Conservation (phyloP, 1,140 invertebrate genomes). For the Diabrotica undecimpunctata region DNA sequence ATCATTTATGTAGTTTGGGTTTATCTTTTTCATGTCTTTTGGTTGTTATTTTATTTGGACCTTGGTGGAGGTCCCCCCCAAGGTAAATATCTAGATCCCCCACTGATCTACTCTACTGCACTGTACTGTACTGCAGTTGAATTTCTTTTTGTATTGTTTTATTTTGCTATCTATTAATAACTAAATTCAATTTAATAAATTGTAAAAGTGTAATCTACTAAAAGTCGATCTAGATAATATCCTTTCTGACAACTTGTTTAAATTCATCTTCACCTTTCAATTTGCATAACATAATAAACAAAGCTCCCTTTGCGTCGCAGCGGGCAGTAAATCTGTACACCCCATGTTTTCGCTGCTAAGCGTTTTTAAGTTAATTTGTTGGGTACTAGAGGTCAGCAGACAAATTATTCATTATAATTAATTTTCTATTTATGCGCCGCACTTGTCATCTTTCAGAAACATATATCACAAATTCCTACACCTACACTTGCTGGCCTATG, state of each 20-base stretch:
- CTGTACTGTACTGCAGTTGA: too few species aligned
- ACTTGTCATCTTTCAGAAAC: conserved; percentile 15
- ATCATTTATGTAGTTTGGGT: too few species aligned
- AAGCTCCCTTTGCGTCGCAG: not conserved
- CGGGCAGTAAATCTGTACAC: not conserved
- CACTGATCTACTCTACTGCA: too few species aligned
- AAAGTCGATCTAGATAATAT: too few species aligned
- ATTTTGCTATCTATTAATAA: too few species aligned
- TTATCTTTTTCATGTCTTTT: too few species aligned
- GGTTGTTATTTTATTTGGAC: too few species aligned
- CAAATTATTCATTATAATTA: conserved; percentile 13
- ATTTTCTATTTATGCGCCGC: conserved; percentile 10
- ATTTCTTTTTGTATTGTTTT: too few species aligned
- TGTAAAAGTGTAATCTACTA: too few species aligned
- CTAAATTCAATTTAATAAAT: too few species aligned
- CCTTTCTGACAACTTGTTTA: not conserved
- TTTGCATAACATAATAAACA: not conserved
- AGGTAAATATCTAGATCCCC: too few species aligned
- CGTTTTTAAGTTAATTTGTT: not conserved
- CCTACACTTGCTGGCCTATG: conserved; percentile 9
- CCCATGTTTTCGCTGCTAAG: not conserved
- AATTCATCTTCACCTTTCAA: not conserved
- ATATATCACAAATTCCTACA: conserved; percentile 15
- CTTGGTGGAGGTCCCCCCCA: too few species aligned
- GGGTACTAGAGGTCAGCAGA: conserved; percentile 10